phyloP scores from a whole-genome alignment of 2,113 vertebrate genomes.

The Saccopteryx leptura region DNA sequence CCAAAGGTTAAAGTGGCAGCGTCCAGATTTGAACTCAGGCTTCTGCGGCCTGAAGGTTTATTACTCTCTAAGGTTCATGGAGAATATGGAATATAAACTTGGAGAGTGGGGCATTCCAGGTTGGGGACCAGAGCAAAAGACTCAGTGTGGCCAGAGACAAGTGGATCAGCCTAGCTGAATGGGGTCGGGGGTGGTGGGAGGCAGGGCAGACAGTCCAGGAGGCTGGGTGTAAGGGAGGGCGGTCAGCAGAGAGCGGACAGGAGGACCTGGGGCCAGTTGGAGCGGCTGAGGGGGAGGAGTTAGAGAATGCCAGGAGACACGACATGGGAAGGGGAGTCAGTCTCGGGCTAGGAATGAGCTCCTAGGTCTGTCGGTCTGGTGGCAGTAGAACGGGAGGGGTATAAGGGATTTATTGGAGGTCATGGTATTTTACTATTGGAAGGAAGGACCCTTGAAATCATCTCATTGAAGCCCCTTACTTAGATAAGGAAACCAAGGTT shows the following conservation, averaged over 20 bases:
- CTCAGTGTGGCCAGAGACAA: not conserved
- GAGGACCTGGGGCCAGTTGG: not conserved
- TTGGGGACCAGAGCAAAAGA: not conserved
- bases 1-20: not conserved
- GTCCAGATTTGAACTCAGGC: not conserved
- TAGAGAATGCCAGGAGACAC: not conserved
- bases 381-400: not conserved
- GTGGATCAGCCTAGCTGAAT: not conserved
- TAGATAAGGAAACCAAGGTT: not conserved
- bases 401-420: not conserved
- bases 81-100: not conserved
- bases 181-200: too few species aligned
- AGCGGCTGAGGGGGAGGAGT: not conserved
- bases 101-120: not conserved
- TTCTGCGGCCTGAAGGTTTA: not conserved
- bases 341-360: fast-evolving
- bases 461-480: not conserved
- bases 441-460: not conserved
- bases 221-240: not conserved
- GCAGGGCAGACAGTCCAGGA: not conserved
- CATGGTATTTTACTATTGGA: not conserved
- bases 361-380: not conserved
- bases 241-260: not conserved
- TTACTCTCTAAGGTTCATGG: not conserved
- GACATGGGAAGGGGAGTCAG: not conserved